Evolutionary conservation across 2,113 vertebrate genomes (phyloP).

Genomic region (Alethe diademata): DNA sequence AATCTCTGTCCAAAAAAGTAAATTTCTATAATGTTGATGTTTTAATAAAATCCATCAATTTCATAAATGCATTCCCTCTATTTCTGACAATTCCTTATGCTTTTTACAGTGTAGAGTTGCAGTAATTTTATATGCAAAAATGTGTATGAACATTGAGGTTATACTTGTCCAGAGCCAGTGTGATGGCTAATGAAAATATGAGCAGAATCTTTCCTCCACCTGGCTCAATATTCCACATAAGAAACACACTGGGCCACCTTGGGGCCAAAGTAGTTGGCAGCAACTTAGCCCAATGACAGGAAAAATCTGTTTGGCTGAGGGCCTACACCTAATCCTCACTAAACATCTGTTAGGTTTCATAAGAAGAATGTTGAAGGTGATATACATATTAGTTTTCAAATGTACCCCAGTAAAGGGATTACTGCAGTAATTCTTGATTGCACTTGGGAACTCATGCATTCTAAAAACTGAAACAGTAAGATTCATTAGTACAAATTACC

Average conservation of each 20-base stretch:
- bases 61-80: neutral
- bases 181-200: neutral
- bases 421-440: neutral
- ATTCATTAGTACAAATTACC: neutral
- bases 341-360: conserved; percentile 34
- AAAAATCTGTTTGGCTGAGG: conserved; percentile 37
- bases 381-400: neutral
- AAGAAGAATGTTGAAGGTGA: neutral
- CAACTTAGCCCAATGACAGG: neutral
- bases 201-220: neutral
- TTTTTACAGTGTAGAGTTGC: neutral
- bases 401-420: neutral
- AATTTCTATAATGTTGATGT: neutral
- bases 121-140: neutral
- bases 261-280: neutral
- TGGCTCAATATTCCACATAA: neutral
- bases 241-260: neutral
- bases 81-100: neutral
- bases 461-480: neutral
- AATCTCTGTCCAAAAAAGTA: neutral
- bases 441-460: neutral
- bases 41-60: neutral
- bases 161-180: neutral
- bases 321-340: conserved; percentile 21
- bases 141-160: neutral